A percentile compares a stretch with the other conserved stretches of the same genome.
Conservation (phyloP, 2,888 invertebrate genomes). For the Macrophya annulata region DNA sequence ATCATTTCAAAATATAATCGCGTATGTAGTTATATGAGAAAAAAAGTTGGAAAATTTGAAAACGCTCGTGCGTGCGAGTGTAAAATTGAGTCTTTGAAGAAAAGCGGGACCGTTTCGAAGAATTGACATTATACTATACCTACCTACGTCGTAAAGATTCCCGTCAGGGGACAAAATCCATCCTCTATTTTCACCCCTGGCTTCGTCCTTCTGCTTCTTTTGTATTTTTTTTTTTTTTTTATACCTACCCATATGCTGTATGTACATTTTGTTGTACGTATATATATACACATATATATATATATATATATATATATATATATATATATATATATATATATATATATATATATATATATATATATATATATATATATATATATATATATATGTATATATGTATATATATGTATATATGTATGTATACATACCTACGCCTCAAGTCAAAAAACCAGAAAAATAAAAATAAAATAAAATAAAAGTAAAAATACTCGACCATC, state of each 20-base stretch:
- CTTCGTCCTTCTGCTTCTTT: background rate
- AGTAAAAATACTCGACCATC: background rate
- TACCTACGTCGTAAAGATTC: conserved; percentile 1
- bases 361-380: background rate
- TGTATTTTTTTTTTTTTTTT: background rate
- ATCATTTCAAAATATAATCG: background rate
- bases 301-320: background rate
- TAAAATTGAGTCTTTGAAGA: background rate
- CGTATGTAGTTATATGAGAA: background rate
- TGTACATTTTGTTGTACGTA: background rate
- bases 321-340: too few relatives aligned
- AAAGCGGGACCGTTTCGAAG: background rate
- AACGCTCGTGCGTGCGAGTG: background rate
- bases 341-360: background rate
- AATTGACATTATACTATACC: background rate
- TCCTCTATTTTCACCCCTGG: background rate
- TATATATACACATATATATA: too few relatives aligned
- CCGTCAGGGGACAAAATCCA: conserved; percentile 1
- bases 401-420: background rate
- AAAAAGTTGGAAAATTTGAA: conserved; percentile 9
- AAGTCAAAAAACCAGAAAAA: too few relatives aligned
- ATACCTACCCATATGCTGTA: background rate
- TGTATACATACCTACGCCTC: background rate
- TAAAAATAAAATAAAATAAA: too few relatives aligned
- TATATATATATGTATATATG: background rate